A percentile compares a stretch with the other conserved stretches of the same genome.
phyloP scores from a whole-genome alignment of 2,888 invertebrate genomes.

The Spisula solida region DNA sequence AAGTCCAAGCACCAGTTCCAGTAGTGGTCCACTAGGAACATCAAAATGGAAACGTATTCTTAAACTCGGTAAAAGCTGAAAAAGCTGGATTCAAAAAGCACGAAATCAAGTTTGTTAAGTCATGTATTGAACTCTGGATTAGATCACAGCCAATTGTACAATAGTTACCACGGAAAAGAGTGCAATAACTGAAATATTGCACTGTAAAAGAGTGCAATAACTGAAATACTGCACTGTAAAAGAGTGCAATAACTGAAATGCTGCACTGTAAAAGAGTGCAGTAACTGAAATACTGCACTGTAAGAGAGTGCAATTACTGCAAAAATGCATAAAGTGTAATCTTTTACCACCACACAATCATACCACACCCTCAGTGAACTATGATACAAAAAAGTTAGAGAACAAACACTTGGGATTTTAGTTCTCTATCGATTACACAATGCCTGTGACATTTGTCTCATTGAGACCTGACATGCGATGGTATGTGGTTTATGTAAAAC shows the following conservation, averaged over 20 bases:
- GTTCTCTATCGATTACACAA: too few species aligned
- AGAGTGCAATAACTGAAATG: too few species aligned
- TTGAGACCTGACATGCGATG: too few species aligned
- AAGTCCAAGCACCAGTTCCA: constrained; percentile 56
- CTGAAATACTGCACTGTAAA: background rate
- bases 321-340: too few species aligned
- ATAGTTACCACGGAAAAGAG: background rate
- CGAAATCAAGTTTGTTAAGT: background rate
- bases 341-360: too few species aligned
- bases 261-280: too few species aligned
- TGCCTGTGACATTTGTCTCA: background rate
- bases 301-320: too few species aligned
- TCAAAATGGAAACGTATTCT: constrained; percentile 70
- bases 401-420: background rate
- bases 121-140: background rate
- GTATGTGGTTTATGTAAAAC: background rate
- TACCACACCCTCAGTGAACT: too few species aligned
- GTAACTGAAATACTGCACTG: too few species aligned
- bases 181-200: background rate
- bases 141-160: background rate
- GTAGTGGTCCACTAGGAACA: constrained; percentile 53
- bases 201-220: background rate
- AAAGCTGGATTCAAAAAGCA: background rate
- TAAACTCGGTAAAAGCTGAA: constrained; percentile 59
- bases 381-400: too few species aligned